A percentile compares a stretch with the other conserved stretches of the same genome.
phyloP scores from a whole-genome alignment of 2,797 vertebrate species.

The Emys orbicularis region DNA sequence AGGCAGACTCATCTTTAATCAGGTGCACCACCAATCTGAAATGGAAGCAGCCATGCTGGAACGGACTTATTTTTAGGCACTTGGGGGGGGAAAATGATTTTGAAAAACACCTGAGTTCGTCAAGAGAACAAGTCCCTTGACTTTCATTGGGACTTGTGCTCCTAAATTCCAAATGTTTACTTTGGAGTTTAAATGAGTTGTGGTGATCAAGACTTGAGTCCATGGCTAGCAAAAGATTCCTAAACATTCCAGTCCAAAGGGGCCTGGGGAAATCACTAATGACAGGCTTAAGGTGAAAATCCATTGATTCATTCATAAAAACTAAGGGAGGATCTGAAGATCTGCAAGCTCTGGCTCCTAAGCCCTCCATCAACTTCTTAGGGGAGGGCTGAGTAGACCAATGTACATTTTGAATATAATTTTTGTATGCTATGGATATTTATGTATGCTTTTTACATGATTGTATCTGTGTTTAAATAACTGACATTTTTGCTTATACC shows the following conservation, averaged over 20 bases:
- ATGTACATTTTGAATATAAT: neutral
- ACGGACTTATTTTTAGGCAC: neutral
- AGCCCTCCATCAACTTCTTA: neutral
- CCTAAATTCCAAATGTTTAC: neutral
- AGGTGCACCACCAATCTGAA: neutral
- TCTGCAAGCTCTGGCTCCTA: neutral
- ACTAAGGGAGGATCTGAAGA: neutral
- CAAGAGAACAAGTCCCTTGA: neutral
- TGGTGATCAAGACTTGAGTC: neutral
- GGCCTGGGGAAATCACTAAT: neutral
- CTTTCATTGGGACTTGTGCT: conserved; percentile 44
- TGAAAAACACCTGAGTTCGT: neutral
- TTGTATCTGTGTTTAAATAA: neutral
- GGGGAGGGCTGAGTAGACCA: neutral
- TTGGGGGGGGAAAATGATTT: neutral
- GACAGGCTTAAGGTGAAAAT: neutral
- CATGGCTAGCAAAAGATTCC: neutral
- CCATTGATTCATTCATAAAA: neutral
- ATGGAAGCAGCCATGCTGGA: neutral
- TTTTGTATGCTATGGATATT: neutral
- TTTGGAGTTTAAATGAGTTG: neutral
- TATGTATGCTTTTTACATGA: neutral
- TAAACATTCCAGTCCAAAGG: neutral
- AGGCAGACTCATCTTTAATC: neutral
- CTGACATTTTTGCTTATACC: neutral